Conservation (phyloP, 2,888 invertebrate genomes). For the Junonia oenone region DNA sequence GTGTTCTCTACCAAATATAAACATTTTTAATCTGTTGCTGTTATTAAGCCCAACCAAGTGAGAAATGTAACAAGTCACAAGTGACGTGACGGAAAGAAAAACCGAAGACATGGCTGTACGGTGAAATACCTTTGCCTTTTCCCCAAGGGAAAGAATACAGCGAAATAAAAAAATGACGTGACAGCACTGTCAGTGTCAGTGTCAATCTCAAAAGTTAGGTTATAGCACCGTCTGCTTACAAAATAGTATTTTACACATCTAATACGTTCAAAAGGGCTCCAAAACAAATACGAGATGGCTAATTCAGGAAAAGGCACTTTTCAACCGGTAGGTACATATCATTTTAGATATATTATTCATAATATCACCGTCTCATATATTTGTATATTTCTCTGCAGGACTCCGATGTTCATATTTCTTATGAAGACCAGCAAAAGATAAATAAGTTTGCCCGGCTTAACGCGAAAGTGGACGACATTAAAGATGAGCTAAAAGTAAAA, state of each 20-base stretch:
- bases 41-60: too few relatives aligned
- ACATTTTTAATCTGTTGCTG: too few relatives aligned
- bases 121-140: too few relatives aligned
- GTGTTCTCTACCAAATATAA: too few relatives aligned
- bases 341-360: not conserved
- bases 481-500: slow-evolving; percentile 91
- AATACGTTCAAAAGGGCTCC: not conserved
- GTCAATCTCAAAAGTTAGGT: slow-evolving; percentile 6
- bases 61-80: not conserved
- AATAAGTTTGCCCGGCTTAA: slow-evolving; percentile 97
- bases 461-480: slow-evolving; percentile 93
- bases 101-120: too few relatives aligned
- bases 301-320: slow-evolving; percentile 82
- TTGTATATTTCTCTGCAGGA: slow-evolving; percentile 75
- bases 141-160: too few relatives aligned
- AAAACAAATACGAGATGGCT: slow-evolving; percentile 42
- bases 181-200: not conserved
- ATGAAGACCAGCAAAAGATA: slow-evolving; percentile 98
- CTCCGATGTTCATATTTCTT: slow-evolving; percentile 95
- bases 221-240: slow-evolving; percentile 11
- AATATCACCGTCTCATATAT: not conserved
- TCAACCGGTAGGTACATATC: slow-evolving; percentile 81
- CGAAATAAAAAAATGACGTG: not conserved
- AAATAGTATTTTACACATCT: not conserved
- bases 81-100: too few relatives aligned